A percentile compares a stretch with the other conserved stretches of the same genome.
These are phyloP conservation scores for Gallirallus australis DNA, from an alignment of 2,797 vertebrate species.

Conservation along the genomic window DNA sequence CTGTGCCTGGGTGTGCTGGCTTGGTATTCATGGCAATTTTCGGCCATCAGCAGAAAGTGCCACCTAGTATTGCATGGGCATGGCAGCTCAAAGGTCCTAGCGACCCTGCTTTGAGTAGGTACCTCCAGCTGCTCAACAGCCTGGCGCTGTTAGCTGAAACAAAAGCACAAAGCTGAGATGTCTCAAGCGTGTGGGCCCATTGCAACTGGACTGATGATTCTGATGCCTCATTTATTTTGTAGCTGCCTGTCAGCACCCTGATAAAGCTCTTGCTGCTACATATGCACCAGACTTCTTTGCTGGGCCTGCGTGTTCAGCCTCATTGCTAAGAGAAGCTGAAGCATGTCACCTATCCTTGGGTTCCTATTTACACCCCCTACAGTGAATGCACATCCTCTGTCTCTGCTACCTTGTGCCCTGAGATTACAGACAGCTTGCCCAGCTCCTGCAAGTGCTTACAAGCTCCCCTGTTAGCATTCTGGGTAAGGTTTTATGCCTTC, in stretches of 20 bases:
- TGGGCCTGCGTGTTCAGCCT: background rate
- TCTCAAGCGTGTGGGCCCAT: background rate
- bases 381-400: background rate
- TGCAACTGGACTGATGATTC: background rate
- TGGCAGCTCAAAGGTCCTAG: background rate
- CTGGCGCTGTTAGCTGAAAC: background rate
- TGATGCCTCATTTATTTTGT: background rate
- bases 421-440: background rate
- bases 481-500: background rate
- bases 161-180: background rate
- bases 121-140: background rate
- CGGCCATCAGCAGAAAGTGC: background rate
- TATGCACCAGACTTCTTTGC: background rate
- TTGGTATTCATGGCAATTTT: background rate
- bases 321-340: background rate
- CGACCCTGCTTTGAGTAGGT: background rate
- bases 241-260: background rate
- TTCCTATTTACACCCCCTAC: background rate
- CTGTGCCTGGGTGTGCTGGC: accelerated
- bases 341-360: background rate
- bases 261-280: background rate
- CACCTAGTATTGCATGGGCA: background rate
- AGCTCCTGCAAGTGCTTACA: background rate
- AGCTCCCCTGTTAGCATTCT: background rate
- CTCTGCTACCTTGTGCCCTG: background rate